These are phyloP conservation scores for Bursaphelenchus okinawaensis DNA, from an alignment of 2,888 invertebrate genomes.

Conservation along the genomic window DNA sequence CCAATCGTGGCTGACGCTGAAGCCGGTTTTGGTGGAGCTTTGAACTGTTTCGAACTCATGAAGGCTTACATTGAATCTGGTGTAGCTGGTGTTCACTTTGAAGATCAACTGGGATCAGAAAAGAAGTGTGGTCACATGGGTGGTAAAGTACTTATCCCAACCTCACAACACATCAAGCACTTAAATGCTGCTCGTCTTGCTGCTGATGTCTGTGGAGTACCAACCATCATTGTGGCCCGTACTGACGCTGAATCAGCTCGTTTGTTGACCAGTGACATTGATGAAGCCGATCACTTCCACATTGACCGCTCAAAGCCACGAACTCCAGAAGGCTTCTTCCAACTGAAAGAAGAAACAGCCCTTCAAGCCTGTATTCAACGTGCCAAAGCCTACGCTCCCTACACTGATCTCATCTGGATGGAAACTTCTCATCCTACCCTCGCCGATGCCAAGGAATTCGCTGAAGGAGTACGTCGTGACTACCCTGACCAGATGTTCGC, in stretches of 20 bases:
- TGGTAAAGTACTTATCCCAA: constrained; percentile 57
- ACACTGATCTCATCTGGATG: constrained; percentile 59
- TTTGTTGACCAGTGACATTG: constrained; percentile 58
- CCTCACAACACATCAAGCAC: constrained; percentile 58
- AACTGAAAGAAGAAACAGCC: constrained; percentile 20
- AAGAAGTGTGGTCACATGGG: constrained; percentile 60
- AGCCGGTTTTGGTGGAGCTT: constrained; percentile 59
- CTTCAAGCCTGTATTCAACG: constrained; percentile 56
- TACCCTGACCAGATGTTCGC: constrained; percentile 57
- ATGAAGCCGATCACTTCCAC: constrained; percentile 58
- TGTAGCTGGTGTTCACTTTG: constrained; percentile 58
- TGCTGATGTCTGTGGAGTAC: constrained; percentile 58
- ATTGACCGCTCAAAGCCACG: constrained; percentile 56
- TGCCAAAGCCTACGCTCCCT: constrained; percentile 55
- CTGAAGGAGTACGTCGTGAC: constrained; percentile 54
- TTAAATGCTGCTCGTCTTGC: constrained; percentile 59
- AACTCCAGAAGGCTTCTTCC: constrained; percentile 58
- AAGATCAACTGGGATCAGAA: constrained; percentile 59
- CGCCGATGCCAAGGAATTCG: constrained; percentile 55
- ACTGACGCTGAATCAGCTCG: constrained; percentile 59
- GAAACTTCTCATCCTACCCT: constrained; percentile 58
- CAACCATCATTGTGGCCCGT: constrained; percentile 58
- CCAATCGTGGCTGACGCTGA: constrained; percentile 60
- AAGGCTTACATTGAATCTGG: constrained; percentile 58
- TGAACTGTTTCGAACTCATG: constrained; percentile 59